Conservation (phyloP, 2,113 vertebrate species). For the Chascanopsetta lugubris region DNA sequence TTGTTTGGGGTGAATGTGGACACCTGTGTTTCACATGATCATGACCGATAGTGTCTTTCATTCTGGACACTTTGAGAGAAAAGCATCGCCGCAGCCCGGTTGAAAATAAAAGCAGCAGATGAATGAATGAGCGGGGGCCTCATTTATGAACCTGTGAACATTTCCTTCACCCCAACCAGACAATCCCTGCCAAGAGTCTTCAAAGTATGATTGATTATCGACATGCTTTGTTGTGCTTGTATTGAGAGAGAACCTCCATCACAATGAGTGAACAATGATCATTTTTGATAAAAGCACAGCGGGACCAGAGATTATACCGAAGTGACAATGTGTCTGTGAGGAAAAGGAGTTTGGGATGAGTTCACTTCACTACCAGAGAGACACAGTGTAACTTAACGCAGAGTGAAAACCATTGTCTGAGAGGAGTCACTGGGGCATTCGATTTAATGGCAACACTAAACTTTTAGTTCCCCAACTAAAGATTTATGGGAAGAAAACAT, state of each 20-base stretch:
- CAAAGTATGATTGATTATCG: slow-evolving; percentile 15
- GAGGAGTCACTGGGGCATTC: background rate
- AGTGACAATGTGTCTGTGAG: background rate
- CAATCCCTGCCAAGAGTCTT: no score
- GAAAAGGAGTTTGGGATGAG: background rate
- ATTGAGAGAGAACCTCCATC: background rate
- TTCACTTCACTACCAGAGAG: background rate
- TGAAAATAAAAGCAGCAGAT: slow-evolving; percentile 65
- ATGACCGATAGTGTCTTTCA: slow-evolving; percentile 62
- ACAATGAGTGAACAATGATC: background rate
- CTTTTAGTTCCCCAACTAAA: background rate
- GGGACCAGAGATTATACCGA: background rate
- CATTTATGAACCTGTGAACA: slow-evolving; percentile 33
- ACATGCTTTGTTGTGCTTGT: slow-evolving; percentile 4
- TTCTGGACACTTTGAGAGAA: slow-evolving; percentile 26
- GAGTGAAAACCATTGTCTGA: background rate
- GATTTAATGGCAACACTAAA: background rate
- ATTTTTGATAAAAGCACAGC: background rate
- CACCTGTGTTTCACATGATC: slow-evolving; percentile 60
- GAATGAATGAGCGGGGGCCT: slow-evolving; percentile 36
- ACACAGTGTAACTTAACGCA: background rate
- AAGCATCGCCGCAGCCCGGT: slow-evolving; percentile 46
- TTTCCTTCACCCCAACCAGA: no score
- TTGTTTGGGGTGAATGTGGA: slow-evolving; percentile 53
- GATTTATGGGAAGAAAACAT: background rate